Evolutionary conservation across 2,113 vertebrate genomes (phyloP).

Genomic region (Tychaedon coryphoeus): DNA sequence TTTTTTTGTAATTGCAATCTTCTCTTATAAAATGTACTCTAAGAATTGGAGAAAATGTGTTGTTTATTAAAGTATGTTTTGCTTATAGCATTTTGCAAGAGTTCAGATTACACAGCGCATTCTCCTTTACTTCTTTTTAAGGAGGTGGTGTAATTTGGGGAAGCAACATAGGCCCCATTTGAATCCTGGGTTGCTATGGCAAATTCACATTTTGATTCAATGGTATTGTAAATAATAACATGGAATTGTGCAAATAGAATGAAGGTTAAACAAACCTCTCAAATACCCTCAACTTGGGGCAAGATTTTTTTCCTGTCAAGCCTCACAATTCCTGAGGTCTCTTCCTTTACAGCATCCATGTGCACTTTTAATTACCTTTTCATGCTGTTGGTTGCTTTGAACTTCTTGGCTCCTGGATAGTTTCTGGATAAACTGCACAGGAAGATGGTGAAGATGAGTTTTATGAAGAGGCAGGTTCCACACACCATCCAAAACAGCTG

Average conservation of each 20-base stretch:
- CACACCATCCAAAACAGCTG: background rate
- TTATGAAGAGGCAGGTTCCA: background rate
- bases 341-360: background rate
- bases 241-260: background rate
- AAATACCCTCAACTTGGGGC: background rate
- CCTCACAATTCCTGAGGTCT: background rate
- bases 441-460: background rate
- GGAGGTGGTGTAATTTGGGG: background rate
- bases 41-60: background rate
- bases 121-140: background rate
- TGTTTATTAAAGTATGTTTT: conserved; percentile 38
- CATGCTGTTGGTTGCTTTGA: background rate
- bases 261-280: conserved; percentile 2
- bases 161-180: background rate
- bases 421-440: background rate
- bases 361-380: background rate
- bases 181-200: background rate
- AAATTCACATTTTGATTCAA: conserved; percentile 27
- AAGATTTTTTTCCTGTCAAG: background rate
- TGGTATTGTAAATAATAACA: conserved; percentile 27
- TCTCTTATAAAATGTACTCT: background rate
- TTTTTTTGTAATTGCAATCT: background rate
- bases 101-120: background rate
- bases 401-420: background rate
- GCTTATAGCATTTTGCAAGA: background rate